Percentiles rank a stretch among this genome's conserved stretches.
phyloP scores from a whole-genome alignment of 2,113 vertebrate species.

The Cervus canadensis region DNA sequence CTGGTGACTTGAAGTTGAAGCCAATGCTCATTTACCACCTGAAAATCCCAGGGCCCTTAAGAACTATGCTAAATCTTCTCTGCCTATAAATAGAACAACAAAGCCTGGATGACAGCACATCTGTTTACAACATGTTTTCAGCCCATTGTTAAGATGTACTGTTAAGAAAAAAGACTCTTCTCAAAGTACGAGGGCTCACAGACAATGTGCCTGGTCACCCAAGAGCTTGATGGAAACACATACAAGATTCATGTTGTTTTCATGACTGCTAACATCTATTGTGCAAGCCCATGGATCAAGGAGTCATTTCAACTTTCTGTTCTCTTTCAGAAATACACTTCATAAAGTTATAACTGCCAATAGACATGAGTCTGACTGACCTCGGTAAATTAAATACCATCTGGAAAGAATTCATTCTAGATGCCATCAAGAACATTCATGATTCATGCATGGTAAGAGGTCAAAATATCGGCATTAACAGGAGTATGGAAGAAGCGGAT shows the following conservation, averaged over 20 bases:
- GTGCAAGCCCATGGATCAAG: background rate
- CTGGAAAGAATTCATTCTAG: background rate
- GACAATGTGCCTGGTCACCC: background rate
- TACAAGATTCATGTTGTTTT: background rate
- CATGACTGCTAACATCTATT: background rate
- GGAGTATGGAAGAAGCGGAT: background rate
- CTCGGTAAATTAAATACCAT: background rate
- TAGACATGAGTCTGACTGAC: background rate
- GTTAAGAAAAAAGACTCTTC: background rate
- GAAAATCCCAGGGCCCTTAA: background rate
- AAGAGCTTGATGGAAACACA: background rate
- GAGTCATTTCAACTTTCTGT: background rate
- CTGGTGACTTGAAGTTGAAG: background rate
- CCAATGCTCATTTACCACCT: background rate
- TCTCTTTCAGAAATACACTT: background rate
- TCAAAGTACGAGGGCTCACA: background rate
- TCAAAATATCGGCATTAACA: background rate
- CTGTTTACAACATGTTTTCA: background rate
- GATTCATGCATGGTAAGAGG: background rate
- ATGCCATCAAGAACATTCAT: background rate
- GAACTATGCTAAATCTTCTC: background rate
- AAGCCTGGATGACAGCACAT: background rate
- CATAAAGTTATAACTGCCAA: background rate
- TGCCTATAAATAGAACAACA: background rate
- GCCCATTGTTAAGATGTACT: background rate